These are phyloP conservation scores for Strigamia maritima DNA, from an alignment of 2,888 invertebrate genomes.

Conservation along the genomic window DNA sequence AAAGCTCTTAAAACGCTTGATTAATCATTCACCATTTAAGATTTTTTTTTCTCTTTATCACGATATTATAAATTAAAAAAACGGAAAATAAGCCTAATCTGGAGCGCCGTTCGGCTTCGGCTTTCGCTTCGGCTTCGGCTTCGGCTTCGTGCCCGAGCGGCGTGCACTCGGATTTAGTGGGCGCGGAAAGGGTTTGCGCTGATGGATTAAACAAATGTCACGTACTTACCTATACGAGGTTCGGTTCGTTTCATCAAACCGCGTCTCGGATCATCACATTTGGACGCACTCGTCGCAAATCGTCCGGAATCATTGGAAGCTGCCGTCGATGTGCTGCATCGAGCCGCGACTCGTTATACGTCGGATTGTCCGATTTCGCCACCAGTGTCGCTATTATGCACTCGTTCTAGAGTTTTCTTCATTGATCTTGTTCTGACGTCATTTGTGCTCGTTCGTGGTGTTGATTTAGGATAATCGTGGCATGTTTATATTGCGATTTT, in stretches of 20 bases:
- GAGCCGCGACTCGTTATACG: neutral
- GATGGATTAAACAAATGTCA: neutral
- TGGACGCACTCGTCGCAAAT: neutral
- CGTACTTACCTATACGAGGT: neutral
- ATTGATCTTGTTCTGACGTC: neutral
- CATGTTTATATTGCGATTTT: neutral
- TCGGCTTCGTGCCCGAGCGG: neutral
- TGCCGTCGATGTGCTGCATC: neutral
- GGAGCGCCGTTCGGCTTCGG: neutral
- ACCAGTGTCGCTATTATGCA: neutral
- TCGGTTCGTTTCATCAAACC: neutral
- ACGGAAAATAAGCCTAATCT: neutral
- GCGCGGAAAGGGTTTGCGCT: neutral
- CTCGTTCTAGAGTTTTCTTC: neutral
- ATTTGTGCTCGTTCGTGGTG: neutral
- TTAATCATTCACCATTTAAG: no score
- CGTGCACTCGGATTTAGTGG: neutral
- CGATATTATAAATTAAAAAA: no score
- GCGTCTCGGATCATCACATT: neutral
- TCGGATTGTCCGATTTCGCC: neutral
- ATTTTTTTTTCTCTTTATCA: no score
- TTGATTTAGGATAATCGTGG: neutral
- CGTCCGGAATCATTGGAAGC: neutral
- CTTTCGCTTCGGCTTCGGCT: neutral
- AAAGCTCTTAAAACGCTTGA: no score